A percentile compares a stretch with the other conserved stretches of the same genome.
Conservation (phyloP, 2,113 vertebrate genomes). For the Irena cyanogastra region DNA sequence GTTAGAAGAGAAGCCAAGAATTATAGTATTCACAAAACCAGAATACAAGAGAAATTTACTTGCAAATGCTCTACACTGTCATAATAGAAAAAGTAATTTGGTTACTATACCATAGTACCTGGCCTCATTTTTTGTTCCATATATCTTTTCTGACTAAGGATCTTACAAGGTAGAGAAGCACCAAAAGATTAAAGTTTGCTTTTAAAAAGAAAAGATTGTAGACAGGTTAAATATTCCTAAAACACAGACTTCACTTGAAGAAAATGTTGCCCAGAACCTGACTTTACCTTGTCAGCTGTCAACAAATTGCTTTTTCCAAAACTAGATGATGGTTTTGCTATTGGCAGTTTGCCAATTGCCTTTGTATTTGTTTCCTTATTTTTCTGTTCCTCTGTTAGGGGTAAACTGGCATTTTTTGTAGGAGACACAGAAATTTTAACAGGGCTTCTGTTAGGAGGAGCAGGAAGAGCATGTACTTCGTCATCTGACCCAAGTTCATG, state of each 20-base stretch:
- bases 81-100: background rate
- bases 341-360: background rate
- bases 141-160: background rate
- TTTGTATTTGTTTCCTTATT: background rate
- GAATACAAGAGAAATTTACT: background rate
- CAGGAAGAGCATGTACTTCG: background rate
- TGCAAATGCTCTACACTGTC: background rate
- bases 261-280: background rate
- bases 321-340: background rate
- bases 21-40: background rate
- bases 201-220: background rate
- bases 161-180: background rate
- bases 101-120: background rate
- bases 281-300: slow-evolving; percentile 67
- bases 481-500: background rate
- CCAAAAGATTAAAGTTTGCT: background rate
- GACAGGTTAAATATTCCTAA: background rate
- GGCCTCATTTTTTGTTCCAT: background rate
- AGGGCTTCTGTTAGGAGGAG: slow-evolving; percentile 50
- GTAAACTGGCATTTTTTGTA: background rate
- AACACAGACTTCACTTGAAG: background rate
- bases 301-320: slow-evolving; percentile 35
- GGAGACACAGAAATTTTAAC: background rate
- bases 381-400: background rate
- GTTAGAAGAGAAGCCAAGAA: background rate